A percentile compares a stretch with the other conserved stretches of the same genome.
Conservation (phyloP, 2,113 vertebrate genomes). For the Aspiorhynchus laticeps region DNA sequence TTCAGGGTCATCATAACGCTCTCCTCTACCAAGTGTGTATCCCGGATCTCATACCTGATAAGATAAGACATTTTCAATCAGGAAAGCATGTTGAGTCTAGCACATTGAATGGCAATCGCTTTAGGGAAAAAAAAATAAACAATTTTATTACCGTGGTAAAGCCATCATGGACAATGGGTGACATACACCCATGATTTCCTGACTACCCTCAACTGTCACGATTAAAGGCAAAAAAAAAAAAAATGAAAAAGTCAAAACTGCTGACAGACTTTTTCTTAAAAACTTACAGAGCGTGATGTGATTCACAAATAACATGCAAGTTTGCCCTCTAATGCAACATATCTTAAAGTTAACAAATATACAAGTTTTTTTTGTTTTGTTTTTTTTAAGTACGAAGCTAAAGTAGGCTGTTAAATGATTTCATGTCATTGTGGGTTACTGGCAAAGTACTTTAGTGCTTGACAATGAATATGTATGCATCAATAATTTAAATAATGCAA, state of each 20-base stretch:
- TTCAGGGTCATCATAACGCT: conserved; percentile 90
- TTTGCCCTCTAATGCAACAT: neutral
- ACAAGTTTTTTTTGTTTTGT: neutral
- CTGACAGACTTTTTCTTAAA: neutral
- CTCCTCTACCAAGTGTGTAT: conserved; percentile 93
- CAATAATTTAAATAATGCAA: neutral
- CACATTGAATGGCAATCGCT: neutral
- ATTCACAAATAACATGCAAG: neutral
- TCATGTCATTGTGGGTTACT: neutral
- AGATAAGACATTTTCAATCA: neutral
- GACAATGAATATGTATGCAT: neutral
- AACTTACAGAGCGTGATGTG: neutral
- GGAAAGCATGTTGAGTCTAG: neutral
- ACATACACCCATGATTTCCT: neutral
- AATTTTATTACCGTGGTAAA: neutral
- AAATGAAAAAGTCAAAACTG: neutral
- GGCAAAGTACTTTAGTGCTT: neutral
- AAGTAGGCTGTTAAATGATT: neutral
- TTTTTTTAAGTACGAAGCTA: neutral
- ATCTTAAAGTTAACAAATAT: neutral
- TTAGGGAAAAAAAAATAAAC: neutral
- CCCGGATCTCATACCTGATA: conserved; percentile 93
- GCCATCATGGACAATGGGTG: neutral
- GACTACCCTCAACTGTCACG: neutral
- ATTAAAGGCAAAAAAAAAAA: neutral